phyloP scores from a whole-genome alignment of 1,140 invertebrate genomes.

The Belonocnema kinseyi region DNA sequence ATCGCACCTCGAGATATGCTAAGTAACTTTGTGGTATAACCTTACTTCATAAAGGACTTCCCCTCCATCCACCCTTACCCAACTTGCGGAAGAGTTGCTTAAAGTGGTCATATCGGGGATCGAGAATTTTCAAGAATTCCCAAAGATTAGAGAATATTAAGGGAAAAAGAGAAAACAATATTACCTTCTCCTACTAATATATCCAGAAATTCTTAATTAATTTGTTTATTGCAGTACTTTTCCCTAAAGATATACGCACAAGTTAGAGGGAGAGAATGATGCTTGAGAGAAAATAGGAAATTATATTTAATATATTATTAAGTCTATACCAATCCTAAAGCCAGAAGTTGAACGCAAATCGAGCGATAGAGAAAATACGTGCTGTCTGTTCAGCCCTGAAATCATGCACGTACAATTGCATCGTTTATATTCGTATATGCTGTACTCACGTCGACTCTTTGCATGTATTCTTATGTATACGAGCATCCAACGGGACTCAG shows the following conservation, averaged over 20 bases:
- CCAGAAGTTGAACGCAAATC: conserved; percentile 16
- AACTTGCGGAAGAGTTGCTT: conserved; percentile 6
- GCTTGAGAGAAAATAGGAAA: too few relatives aligned
- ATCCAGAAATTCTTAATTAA: too few relatives aligned
- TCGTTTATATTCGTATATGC: conserved; percentile 29
- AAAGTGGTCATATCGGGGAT: background rate
- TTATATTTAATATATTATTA: background rate
- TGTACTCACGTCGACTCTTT: conserved; percentile 17
- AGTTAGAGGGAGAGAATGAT: too few relatives aligned
- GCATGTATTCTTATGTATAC: conserved; percentile 25
- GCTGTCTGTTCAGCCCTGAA: conserved; percentile 30
- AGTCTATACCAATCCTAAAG: conserved; percentile 4
- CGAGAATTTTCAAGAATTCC: background rate
- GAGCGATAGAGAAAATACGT: conserved; percentile 21
- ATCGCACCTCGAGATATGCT: conserved; percentile 63
- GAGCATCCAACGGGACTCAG: conserved; percentile 30
- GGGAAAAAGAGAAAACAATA: too few relatives aligned
- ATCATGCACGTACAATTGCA: conserved; percentile 20
- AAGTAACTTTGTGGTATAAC: conserved; percentile 52
- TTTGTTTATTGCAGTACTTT: too few relatives aligned
- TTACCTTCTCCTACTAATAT: too few relatives aligned
- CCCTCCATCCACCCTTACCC: background rate
- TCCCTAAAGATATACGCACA: too few relatives aligned
- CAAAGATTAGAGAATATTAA: too few relatives aligned
- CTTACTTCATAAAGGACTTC: conserved; percentile 24